Base-by-base conservation (phyloP, 2,888 invertebrate species). In the Dyspetes luteomarginatus region DNA sequence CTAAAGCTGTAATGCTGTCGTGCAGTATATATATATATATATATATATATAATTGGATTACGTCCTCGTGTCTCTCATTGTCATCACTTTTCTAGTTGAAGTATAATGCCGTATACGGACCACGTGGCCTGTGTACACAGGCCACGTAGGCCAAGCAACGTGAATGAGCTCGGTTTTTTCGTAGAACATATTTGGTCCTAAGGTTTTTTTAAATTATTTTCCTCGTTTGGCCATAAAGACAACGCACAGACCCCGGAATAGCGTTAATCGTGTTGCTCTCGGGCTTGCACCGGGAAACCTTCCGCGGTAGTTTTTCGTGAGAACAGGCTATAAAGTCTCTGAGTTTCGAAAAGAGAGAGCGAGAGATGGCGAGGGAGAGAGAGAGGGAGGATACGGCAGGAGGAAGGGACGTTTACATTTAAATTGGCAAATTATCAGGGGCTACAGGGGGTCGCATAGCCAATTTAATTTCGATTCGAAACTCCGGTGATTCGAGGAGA, bases 381-480 rank as follows among this genome's bases (percentile, higher is more conserved):
- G 45, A 45, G 45, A 5, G 36, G 9, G 36, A 4, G 12, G 36
- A 48, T 4, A 17, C 12, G 45, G n/a, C 15, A 5, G 15, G 17
- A 15, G 15, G 56, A 60, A 50, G n/a, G 17, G 64, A 68, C 73
- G 78, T 73, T 78, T 78, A 78, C 73, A 78, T 78, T 78, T 78
- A 78, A 74, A 78, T 78, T 74, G 73, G 68, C 48, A 64, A 68
- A 78, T 78, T 74, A 74, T 74, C 78, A 73, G 55, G 52, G 55
- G 12, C 30, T 22, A n/a, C 30, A 28, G 62, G 30, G 78, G 68
- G 58, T 48, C 55, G 58, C 50, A 41, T 12, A 72, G 73, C 68
- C 78, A 73, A 78, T 73, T 73, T 68, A 78, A 78, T 68, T 73
- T 78, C 60, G 73, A 68, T 78, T 68, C 73, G 73, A 62, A 78